Base-by-base conservation (phyloP, 2,113 vertebrate species). In the Dicerorhinus sumatrensis region DNA sequence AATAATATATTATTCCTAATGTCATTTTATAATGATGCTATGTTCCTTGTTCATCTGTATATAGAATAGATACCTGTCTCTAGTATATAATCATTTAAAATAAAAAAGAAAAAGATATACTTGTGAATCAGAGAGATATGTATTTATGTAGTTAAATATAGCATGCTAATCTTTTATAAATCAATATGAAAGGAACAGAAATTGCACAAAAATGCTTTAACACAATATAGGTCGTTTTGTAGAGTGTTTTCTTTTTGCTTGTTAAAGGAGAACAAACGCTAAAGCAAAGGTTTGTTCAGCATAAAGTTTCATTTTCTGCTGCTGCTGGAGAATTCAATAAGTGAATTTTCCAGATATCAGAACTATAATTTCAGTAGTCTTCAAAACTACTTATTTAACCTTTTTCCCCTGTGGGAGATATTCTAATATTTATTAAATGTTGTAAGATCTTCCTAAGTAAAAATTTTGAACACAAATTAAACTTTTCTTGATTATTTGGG, bases 1-100 rank as follows among this genome's bases (percentile, higher is more conserved):
- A 96, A 76, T 79, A 98, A 84, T 70, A 72, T 83, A 75, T 84
- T 98, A 23, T 2, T 18, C 42, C 82, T 97, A 96, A 97, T 94
- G 54, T 48, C 48, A 48, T 80, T 60, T 92, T 89, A 63, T 73
- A 60, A 82, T 83, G 63, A 90, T 95, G 67, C 51, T 95, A 63
- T 27, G 2, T 75, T 77, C 14, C 33, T 92, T 89, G 81, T 91
- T 96, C 36, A 79, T 69, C 62, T 94, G 23, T 89, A 56, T 72
- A 39, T 79, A 48, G 31, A 92, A 42, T 39, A 94, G 27, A 72
- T 58, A 69, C 18, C 18, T 76, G 51, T 56, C 27, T 82, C 13
- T 75, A 75, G 31, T 54, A 73, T 72, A 92, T 77, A 92, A 90
- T 51, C 16, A 90, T 62, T 92, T 97, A 94, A 96, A 87, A 75